Conservation (phyloP, 2,888 invertebrate species). For the Orchestes rusci region DNA sequence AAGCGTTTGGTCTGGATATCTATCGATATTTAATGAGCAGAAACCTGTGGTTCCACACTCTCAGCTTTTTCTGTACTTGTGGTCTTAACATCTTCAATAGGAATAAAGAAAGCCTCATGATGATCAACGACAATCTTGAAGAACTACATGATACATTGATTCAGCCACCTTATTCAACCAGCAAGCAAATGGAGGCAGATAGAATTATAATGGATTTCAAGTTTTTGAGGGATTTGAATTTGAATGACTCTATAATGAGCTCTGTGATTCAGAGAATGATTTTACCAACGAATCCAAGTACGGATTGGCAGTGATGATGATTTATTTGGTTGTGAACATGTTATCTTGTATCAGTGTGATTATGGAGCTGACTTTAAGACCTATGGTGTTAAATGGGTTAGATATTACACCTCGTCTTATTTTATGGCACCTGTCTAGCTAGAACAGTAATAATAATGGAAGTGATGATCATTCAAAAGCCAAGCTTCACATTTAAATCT, state of each 20-base stretch:
- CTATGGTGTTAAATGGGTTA: not conserved
- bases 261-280: slow-evolving; percentile 13
- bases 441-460: slow-evolving; percentile 14
- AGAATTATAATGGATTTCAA: too few relatives aligned
- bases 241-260: slow-evolving; percentile 5
- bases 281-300: slow-evolving; percentile 10
- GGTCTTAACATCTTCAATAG: not conserved
- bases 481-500: not conserved
- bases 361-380: slow-evolving; percentile 4
- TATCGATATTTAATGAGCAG: slow-evolving; percentile 5
- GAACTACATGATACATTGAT: too few relatives aligned
- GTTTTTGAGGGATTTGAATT: too few relatives aligned
- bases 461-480: not conserved
- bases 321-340: slow-evolving; percentile 7
- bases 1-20: slow-evolving; percentile 5
- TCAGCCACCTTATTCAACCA: too few relatives aligned
- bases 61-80: slow-evolving; percentile 1
- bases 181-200: too few relatives aligned
- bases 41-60: slow-evolving; percentile 6
- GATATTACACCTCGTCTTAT: too few relatives aligned
- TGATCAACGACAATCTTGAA: slow-evolving; percentile 5
- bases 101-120: slow-evolving; percentile 5
- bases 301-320: slow-evolving; percentile 3
- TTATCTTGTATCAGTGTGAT: slow-evolving; percentile 7
- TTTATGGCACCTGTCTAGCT: too few relatives aligned